Evolutionary conservation across 2,888 invertebrate species (phyloP).

Genomic region (Scaptomyza caliginosa): DNA sequence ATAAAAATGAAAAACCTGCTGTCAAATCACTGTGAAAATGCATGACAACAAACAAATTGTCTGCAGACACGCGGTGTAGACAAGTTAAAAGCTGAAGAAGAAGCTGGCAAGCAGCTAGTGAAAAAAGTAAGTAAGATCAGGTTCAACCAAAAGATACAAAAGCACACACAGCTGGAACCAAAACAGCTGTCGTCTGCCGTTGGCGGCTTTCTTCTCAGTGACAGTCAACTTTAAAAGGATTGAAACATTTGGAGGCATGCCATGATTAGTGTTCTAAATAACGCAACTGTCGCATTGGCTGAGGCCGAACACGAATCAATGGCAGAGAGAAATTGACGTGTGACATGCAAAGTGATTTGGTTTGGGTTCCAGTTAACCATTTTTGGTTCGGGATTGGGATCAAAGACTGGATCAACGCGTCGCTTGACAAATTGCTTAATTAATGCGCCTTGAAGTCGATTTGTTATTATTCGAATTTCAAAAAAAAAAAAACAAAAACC

Average conservation of each 20-base stretch:
- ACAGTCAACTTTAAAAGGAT: conserved; percentile 63
- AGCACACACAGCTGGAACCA: conserved; percentile 27
- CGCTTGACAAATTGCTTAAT: conserved; percentile 77
- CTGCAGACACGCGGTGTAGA: conserved; percentile 58
- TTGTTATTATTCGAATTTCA: conserved; percentile 58
- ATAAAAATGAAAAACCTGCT: conserved; percentile 17
- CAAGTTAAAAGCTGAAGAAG: conserved; percentile 42
- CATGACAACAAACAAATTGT: conserved; percentile 71
- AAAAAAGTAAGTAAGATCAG: conserved; percentile 44
- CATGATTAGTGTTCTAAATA: conserved; percentile 77
- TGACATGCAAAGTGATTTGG: conserved; percentile 65
- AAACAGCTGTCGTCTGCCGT: conserved; percentile 52
- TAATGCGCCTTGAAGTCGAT: conserved; percentile 65
- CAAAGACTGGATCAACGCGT: conserved; percentile 45
- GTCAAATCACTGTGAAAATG: conserved; percentile 51
- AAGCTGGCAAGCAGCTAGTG: conserved; percentile 21
- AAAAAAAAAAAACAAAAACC: too few species aligned
- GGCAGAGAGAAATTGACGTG: conserved; percentile 59
- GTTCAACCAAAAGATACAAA: conserved; percentile 24
- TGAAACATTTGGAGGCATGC: conserved; percentile 61
- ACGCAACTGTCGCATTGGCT: conserved; percentile 49
- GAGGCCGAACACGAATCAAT: conserved; percentile 50
- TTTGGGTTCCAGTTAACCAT: conserved; percentile 12
- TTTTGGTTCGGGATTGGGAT: conserved; percentile 22
- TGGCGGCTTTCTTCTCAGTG: conserved; percentile 60